Evolutionary conservation across 2,797 vertebrate species (phyloP).

Genomic region (Geotrypetes seraphini): DNA sequence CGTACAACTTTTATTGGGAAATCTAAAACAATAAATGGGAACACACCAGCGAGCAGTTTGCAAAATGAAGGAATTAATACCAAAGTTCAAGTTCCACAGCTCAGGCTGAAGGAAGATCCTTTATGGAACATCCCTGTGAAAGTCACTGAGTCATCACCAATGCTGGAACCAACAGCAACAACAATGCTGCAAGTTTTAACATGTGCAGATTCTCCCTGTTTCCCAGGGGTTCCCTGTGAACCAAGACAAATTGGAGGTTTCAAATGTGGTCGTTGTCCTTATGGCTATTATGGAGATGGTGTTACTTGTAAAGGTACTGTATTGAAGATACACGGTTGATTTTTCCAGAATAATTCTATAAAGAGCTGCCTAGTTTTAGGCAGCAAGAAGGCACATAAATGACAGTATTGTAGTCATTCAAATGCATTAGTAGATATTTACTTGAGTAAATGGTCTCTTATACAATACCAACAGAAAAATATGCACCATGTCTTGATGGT

Average conservation of each 20-base stretch:
- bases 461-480: too few species aligned
- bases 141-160: conserved; percentile 23
- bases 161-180: conserved; percentile 4
- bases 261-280: conserved; percentile 66
- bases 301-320: conserved; percentile 66
- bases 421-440: too few species aligned
- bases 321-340: too few species aligned
- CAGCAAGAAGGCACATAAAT: too few species aligned
- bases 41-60: background rate
- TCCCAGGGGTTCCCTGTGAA: conserved; percentile 65
- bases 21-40: background rate
- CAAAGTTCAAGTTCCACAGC: conserved; percentile 12
- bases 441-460: too few species aligned
- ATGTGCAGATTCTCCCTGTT: conserved; percentile 66
- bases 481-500: too few species aligned
- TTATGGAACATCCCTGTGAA: conserved; percentile 7
- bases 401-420: too few species aligned
- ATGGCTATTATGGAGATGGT: conserved; percentile 71
- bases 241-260: conserved; percentile 38
- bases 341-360: too few species aligned
- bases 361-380: too few species aligned
- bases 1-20: background rate
- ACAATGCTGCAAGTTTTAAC: conserved; percentile 18
- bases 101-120: conserved; percentile 7
- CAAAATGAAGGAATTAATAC: background rate